Percentiles rank a stretch among this genome's conserved stretches.
phyloP scores from a whole-genome alignment of 2,113 vertebrate genomes.

The Oplegnathus fasciatus region DNA sequence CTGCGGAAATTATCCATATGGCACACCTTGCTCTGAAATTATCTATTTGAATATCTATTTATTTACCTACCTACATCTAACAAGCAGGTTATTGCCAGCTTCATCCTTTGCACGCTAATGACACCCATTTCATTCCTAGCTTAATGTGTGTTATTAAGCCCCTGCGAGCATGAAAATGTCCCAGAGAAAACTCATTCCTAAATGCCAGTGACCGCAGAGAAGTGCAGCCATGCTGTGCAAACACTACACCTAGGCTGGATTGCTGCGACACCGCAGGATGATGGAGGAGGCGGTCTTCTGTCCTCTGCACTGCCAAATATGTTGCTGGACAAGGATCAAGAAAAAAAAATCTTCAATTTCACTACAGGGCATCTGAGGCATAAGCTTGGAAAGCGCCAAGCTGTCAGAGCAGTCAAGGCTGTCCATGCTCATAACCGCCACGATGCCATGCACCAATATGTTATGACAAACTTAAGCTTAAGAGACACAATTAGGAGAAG shows the following conservation, averaged over 20 bases:
- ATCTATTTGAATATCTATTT: slow-evolving; percentile 32
- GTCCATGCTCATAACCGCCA: slow-evolving; percentile 61
- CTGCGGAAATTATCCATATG: slow-evolving; percentile 45
- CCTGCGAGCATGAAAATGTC: slow-evolving; percentile 19
- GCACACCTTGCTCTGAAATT: slow-evolving; percentile 23
- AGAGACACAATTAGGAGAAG: slow-evolving; percentile 75
- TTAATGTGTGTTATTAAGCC: slow-evolving; percentile 45
- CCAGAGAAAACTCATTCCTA: slow-evolving; percentile 24
- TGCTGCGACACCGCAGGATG: slow-evolving; percentile 28
- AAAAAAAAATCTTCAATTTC: slow-evolving; percentile 29
- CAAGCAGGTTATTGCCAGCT: slow-evolving; percentile 23
- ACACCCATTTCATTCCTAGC: slow-evolving; percentile 9
- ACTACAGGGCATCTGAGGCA: slow-evolving; percentile 52
- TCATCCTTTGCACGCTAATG: slow-evolving; percentile 27
- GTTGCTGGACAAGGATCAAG: slow-evolving; percentile 47
- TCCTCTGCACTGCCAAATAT: slow-evolving; percentile 39
- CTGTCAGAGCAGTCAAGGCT: slow-evolving; percentile 70
- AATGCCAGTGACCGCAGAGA: slow-evolving; percentile 14
- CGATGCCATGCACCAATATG: slow-evolving; percentile 63
- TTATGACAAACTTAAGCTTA: slow-evolving; percentile 76
- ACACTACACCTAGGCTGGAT: slow-evolving; percentile 16
- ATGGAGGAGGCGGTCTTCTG: slow-evolving; percentile 25
- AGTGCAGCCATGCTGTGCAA: slow-evolving; percentile 13
- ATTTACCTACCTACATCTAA: slow-evolving; percentile 19
- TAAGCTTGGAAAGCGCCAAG: slow-evolving; percentile 57